Evolutionary conservation across 2,113 vertebrate species (phyloP).

Genomic region (Myrmecobius fasciatus): DNA sequence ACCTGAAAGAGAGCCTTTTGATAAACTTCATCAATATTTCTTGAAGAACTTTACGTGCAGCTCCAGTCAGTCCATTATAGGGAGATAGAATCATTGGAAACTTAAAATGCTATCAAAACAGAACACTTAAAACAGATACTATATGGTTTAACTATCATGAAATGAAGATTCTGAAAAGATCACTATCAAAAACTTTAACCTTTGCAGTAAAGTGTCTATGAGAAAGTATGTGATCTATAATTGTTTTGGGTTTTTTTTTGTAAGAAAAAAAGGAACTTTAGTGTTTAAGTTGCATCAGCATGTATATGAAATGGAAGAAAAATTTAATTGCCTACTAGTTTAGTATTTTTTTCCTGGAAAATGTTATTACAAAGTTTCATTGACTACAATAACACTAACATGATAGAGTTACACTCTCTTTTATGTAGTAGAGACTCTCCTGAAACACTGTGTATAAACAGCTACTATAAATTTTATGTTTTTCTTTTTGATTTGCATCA

Average conservation of each 20-base stretch:
- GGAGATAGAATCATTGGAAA: neutral
- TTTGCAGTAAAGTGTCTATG: constrained; percentile 3
- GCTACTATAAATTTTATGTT: constrained; percentile 15
- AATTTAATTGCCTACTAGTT: constrained; percentile 3
- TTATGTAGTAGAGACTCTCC: neutral
- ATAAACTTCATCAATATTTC: neutral
- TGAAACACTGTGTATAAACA: constrained; percentile 13
- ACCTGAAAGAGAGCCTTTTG: neutral
- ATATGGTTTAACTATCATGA: neutral
- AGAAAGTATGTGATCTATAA: constrained; percentile 33
- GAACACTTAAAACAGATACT: neutral
- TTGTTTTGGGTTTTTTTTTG: neutral
- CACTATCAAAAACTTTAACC: neutral
- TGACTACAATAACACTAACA: neutral
- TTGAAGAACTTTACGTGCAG: neutral
- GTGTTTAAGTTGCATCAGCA: neutral
- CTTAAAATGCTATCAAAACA: neutral
- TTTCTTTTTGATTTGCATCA: constrained; percentile 44
- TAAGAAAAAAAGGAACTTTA: constrained; percentile 29
- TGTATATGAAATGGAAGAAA: neutral
- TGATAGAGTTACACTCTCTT: neutral
- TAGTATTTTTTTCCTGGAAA: constrained; percentile 38
- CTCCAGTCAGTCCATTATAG: neutral
- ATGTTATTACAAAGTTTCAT: constrained; percentile 28
- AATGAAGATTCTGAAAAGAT: neutral